Percentiles rank a stretch among this genome's conserved stretches.
phyloP scores from a whole-genome alignment of 1,140 invertebrate genomes.

The Steinernema khuongi region DNA sequence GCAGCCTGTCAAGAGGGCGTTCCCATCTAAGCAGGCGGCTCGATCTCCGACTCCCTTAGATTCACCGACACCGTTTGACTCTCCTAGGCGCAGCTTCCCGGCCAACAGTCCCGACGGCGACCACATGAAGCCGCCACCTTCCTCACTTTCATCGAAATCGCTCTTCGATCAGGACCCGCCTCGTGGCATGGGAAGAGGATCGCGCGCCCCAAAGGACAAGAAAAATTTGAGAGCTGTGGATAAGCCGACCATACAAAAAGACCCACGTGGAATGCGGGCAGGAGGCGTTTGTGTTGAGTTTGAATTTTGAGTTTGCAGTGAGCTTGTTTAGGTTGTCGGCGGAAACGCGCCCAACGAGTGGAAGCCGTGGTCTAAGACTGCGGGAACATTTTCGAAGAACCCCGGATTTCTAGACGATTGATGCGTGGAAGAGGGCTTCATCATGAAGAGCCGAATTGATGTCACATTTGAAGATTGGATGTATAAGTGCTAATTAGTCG shows the following conservation, averaged over 20 bases:
- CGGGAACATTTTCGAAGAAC: background rate
- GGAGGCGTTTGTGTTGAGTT: background rate
- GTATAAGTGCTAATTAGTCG: background rate
- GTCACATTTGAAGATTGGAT: background rate
- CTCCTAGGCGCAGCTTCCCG: no score
- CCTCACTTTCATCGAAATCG: background rate
- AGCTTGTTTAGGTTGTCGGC: background rate
- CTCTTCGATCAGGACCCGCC: background rate
- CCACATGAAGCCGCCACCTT: no score
- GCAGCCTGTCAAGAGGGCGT: no score
- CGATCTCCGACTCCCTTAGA: no score
- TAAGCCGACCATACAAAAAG: background rate
- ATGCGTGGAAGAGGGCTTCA: background rate
- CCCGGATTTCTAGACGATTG: background rate
- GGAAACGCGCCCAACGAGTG: constrained; percentile 29
- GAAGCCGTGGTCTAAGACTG: constrained; percentile 37
- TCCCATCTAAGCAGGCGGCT: no score
- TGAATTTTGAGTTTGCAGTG: background rate
- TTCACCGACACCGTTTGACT: no score
- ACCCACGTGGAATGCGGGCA: background rate
- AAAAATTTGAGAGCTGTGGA: background rate
- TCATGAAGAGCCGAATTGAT: background rate
- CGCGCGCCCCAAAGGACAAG: background rate
- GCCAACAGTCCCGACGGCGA: no score
- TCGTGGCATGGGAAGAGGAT: background rate